Evolutionary conservation across 2,888 invertebrate genomes (phyloP), one percentile per base, ranked within the genome.

Genomic region (Agrenia bidenticulata): DNA sequence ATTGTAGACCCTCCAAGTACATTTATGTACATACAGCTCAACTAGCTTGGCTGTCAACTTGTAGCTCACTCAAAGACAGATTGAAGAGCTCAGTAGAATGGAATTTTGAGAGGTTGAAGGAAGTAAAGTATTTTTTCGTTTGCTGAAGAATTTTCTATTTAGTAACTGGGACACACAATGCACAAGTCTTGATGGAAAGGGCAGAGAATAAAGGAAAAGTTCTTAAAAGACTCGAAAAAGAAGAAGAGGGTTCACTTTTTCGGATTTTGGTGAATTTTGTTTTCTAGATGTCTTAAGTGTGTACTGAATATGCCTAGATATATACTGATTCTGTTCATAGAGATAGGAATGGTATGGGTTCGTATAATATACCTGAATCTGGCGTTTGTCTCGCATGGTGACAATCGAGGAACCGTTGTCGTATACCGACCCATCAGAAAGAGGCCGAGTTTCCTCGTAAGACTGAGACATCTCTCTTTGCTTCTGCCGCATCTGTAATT

Each of bases 381-480:
- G 77, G 21, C 77, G 76, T 37, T 77, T 77, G 54, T 78, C 78
- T 58, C 82, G 72, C 73, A 79, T 77, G 49, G 79, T 79, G 32
- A 82, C 81, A 66, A 80, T 79, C 64, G 78, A 66, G 55, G 75
- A 76, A 19, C 77, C 77, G 60, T 67, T 67, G 70, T 77, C 73
- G 77, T 80, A 77, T 23, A 76, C 76, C 41, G 78, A 77, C 49
- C 80, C 80, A 62, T 81, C 80, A 54, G 80, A 79, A 39, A 82
- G 76, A 55, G 80, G 81, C 19, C 80, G 73, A 51, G 72, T 74
- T 19, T 78, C 77, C 39, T 77, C 77, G n/a, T 70, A 67, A 79
- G 74, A 54, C 77, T 79, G 70, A 79, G 78, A 70, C 69, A 66
- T 66, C 56, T 74, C 73, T 63, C 71, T 66, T 45, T 80, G 77